phyloP scores from a whole-genome alignment of 2,797 vertebrate species.

The Poecile montanus region DNA sequence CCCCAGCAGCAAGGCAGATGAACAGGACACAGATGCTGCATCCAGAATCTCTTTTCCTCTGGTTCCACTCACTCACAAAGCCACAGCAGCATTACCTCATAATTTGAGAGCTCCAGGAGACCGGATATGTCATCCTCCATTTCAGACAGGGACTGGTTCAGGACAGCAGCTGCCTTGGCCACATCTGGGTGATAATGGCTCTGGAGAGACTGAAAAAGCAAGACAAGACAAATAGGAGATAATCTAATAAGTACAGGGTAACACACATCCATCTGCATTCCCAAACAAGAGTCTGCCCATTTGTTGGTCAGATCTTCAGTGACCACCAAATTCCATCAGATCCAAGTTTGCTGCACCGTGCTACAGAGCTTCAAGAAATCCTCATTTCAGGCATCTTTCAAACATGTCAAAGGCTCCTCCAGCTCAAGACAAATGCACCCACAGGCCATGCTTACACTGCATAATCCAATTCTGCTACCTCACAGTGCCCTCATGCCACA shows the following conservation, averaged over 20 bases:
- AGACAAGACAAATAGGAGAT: not conserved
- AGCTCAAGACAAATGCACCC: not conserved
- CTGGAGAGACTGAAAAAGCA: conserved; percentile 85
- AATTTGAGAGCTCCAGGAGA: conserved; percentile 84
- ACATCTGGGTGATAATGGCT: conserved; percentile 93
- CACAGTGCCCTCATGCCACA: not conserved
- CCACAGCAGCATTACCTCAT: conserved; percentile 78
- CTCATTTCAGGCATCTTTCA: not conserved
- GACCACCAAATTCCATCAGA: not conserved
- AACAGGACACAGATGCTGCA: fast-evolving
- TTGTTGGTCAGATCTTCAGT: not conserved
- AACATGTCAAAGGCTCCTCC: not conserved
- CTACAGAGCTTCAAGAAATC: not conserved
- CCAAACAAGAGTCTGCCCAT: not conserved
- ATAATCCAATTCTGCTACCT: not conserved
- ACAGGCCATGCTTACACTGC: not conserved
- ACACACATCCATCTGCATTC: not conserved
- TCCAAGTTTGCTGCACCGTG: not conserved
- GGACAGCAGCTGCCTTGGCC: conserved; percentile 82
- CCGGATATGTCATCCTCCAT: conserved; percentile 84
- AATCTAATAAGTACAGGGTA: not conserved
- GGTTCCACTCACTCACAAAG: not conserved
- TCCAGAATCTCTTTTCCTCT: not conserved
- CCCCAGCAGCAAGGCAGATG: not conserved
- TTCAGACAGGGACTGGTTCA: conserved; percentile 81